phyloP scores from a whole-genome alignment of 2,113 vertebrate species.

The Leptobrachium ailaonicum region DNA sequence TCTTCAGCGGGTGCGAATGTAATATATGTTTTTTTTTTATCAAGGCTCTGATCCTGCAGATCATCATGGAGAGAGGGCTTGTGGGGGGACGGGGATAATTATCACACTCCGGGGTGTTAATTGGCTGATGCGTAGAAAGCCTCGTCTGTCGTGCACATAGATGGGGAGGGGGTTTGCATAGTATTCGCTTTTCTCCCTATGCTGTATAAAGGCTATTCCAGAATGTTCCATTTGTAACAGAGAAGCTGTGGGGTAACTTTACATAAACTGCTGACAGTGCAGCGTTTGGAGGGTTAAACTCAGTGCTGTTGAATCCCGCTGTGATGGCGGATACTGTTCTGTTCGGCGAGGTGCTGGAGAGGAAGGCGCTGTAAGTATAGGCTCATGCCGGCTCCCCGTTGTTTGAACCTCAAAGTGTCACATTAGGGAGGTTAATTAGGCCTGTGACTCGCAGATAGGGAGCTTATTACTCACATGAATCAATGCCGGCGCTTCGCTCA shows the following conservation, averaged over 20 bases:
- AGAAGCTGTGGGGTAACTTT: too few species aligned
- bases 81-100: neutral
- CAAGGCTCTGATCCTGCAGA: neutral
- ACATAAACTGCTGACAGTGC: too few species aligned
- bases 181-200: too few species aligned
- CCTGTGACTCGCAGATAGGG: neutral
- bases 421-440: conserved; percentile 17
- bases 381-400: neutral
- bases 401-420: conserved; percentile 11
- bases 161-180: neutral
- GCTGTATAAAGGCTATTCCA: too few species aligned
- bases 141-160: too few species aligned
- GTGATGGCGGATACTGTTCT: too few species aligned
- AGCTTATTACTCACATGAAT: conserved; percentile 25
- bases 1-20: neutral
- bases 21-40: neutral
- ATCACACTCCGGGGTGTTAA: neutral
- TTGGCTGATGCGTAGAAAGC: neutral
- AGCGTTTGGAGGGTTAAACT: too few species aligned
- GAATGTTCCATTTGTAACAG: too few species aligned
- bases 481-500: neutral
- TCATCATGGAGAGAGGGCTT: neutral
- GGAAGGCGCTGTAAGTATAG: neutral
- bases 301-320: too few species aligned
- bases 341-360: too few species aligned